Conservation (phyloP, 2,113 vertebrate species). For the Mesoclemmys tuberculata region DNA sequence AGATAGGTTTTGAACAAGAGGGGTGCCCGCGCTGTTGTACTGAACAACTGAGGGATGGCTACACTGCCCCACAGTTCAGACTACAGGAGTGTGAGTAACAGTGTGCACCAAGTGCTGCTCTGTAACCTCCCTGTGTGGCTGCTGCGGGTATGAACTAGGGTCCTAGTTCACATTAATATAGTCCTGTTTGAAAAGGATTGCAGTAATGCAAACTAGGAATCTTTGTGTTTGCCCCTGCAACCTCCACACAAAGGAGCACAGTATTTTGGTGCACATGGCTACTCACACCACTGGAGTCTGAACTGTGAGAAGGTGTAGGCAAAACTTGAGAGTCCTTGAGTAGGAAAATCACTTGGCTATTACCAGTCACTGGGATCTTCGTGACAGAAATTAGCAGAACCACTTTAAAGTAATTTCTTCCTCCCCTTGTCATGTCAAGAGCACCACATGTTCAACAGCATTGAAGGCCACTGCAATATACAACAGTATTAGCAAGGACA, state of each 20-base stretch:
- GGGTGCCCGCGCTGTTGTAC: constrained; percentile 17
- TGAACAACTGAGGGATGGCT: neutral
- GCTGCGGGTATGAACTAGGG: neutral
- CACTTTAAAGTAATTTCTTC: constrained; percentile 37
- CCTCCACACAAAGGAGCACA: neutral
- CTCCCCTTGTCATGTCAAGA: neutral
- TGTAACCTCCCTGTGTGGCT: neutral
- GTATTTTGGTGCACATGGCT: neutral
- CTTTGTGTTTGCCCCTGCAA: neutral
- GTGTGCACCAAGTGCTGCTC: neutral
- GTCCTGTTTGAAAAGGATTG: neutral
- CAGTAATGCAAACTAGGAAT: neutral
- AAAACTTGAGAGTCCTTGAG: neutral
- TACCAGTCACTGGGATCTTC: constrained; percentile 34
- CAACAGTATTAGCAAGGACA: neutral
- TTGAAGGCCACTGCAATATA: neutral
- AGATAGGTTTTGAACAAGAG: constrained; percentile 50
- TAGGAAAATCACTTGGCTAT: constrained; percentile 4
- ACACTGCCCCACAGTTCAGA: neutral
- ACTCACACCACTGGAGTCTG: neutral
- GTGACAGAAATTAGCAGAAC: constrained; percentile 48
- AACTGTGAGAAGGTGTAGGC: neutral
- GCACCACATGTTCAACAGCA: neutral
- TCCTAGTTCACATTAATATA: neutral
- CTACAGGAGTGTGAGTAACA: neutral